Percentiles rank a stretch among this genome's conserved stretches.
Evolutionary conservation across 2,797 vertebrate species (phyloP).

Genomic region (Acrossocheilus wenchowensis): DNA sequence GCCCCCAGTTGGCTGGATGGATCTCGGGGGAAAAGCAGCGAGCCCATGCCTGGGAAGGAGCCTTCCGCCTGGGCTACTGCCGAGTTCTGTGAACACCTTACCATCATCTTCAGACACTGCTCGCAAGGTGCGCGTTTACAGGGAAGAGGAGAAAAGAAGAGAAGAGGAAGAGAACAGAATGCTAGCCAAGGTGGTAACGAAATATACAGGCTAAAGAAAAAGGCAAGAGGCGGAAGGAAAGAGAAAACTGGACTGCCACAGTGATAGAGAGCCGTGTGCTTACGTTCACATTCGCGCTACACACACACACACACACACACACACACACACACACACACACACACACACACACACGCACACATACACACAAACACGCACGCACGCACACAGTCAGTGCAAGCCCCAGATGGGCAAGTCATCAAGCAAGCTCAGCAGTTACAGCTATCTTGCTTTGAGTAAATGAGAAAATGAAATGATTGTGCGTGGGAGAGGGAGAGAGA

Average conservation of each 20-base stretch:
- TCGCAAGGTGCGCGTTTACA: slow-evolving; percentile 77
- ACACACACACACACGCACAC: slow-evolving; percentile 62
- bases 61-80: slow-evolving; percentile 82
- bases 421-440: slow-evolving; percentile 92
- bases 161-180: slow-evolving; percentile 55
- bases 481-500: slow-evolving; percentile 69
- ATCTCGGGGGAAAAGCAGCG: slow-evolving; percentile 81
- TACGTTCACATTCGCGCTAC: slow-evolving; percentile 60
- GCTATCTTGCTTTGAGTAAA: slow-evolving; percentile 88
- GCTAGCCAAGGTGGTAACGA: slow-evolving; percentile 53
- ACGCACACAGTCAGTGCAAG: slow-evolving; percentile 69
- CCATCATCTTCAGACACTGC: slow-evolving; percentile 84
- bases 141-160: slow-evolving; percentile 69
- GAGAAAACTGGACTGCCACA: slow-evolving; percentile 64
- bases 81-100: slow-evolving; percentile 81
- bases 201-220: slow-evolving; percentile 59
- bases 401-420: slow-evolving; percentile 87
- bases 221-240: slow-evolving; percentile 59
- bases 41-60: slow-evolving; percentile 81
- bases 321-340: slow-evolving; percentile 64
- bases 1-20: slow-evolving; percentile 78
- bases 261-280: slow-evolving; percentile 68
- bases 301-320: slow-evolving; percentile 74
- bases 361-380: slow-evolving; percentile 53
- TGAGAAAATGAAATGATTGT: slow-evolving; percentile 75